Conservation (phyloP, 2,888 invertebrate genomes). For the Helobdella robusta region DNA sequence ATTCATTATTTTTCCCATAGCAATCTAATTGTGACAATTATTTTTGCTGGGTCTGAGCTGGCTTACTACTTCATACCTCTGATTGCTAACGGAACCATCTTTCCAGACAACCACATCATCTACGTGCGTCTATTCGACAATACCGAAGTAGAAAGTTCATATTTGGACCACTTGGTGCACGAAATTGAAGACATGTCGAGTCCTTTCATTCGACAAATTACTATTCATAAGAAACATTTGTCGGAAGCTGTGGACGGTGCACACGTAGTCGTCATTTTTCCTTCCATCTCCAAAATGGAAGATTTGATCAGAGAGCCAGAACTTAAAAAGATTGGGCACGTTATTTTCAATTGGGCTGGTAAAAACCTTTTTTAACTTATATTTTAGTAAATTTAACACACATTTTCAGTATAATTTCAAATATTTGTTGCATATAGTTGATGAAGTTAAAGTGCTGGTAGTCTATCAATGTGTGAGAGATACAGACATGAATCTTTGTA, state of each 20-base stretch:
- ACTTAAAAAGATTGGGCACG: neutral
- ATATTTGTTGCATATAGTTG: neutral
- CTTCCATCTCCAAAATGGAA: neutral
- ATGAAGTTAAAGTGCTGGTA: conserved; percentile 22
- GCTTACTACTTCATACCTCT: conserved; percentile 40
- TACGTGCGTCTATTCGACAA: conserved; percentile 40
- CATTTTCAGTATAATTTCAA: too few species aligned
- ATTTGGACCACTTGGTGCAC: neutral
- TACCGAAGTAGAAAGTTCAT: neutral
- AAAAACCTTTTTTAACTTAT: too few species aligned
- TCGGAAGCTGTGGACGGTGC: conserved; percentile 6
- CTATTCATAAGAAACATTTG: conserved; percentile 4
- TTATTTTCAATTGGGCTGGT: conserved; percentile 14
- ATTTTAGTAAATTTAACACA: too few species aligned
- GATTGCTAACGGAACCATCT: conserved; percentile 42
- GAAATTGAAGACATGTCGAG: conserved; percentile 23
- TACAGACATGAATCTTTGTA: conserved; percentile 17
- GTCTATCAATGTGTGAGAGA: conserved; percentile 9
- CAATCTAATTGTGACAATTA: conserved; percentile 44
- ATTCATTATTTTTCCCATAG: conserved; percentile 34
- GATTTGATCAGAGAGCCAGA: conserved; percentile 8
- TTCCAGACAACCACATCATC: conserved; percentile 41
- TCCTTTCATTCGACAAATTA: neutral
- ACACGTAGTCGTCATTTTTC: conserved; percentile 16
- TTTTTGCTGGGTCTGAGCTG: conserved; percentile 40